Base-by-base conservation (phyloP, 2,113 vertebrate species). In the Microtus montanus region DNA sequence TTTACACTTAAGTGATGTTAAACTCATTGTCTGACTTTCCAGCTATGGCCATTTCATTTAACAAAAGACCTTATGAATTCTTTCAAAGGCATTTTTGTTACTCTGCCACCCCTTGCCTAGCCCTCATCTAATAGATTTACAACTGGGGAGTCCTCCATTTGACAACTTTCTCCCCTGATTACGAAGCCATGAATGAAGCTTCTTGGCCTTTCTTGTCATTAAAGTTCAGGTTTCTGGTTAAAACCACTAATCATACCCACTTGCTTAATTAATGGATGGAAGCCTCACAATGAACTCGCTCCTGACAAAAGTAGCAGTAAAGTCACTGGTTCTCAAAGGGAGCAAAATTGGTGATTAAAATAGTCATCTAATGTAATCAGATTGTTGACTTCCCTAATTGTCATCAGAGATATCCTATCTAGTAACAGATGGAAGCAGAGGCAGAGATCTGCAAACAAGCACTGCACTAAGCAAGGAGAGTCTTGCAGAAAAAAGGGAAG, bases 91-190 rank as follows among this genome's bases (percentile, higher is more conserved):
- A 20, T 71, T 35, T 24, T 24, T 47, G 28, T 41, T 71, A 3
- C 2, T 6, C 35, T 19, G 11, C 2, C 12, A 26, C 17, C 28
- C 2, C 0, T 11, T 47, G 4, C 10, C 35, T 63, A 74, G 26
- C 1, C 6, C 6, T 73, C 64, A 64, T 78, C 3, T 58, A 88
- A 77, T 52, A 22, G 1, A 4, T 80, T 80, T 75, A n/a, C 24
- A 33, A 47, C 26, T 77, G 47, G 30, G 9, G 49, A 91, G 41
- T 89, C 38, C 11, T 22, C 64, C 8, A 61, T 20, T 10, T 74
- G 47, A 19, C 14, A 64, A 49, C 4, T 73, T 33, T 0, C 26
- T 35, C 86, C 2, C 71, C 19, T 73, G n/a, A 74, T 87, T 79
- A 87, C 35, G 84, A 75, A 94, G 26, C 17, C 11, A 91, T 15